These are phyloP conservation scores for Eira barbara DNA, from an alignment of 2,113 vertebrate species.

Conservation along the genomic window DNA sequence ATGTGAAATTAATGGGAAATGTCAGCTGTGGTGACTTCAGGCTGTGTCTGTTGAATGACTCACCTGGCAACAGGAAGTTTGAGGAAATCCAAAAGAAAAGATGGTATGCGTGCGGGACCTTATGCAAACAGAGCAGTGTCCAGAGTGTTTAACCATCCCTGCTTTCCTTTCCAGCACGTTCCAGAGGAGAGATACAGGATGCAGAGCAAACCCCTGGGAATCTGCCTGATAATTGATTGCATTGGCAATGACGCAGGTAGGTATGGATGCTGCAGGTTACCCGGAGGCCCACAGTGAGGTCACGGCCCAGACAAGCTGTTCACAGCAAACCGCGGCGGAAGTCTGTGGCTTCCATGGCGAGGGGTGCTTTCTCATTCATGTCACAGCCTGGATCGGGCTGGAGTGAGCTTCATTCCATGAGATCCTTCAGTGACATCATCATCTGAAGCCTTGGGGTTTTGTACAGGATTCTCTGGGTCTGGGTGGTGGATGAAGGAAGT, in stretches of 20 bases:
- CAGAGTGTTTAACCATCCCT: background rate
- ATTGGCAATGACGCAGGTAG: constrained; percentile 91
- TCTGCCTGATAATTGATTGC: constrained; percentile 95
- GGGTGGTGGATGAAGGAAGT: background rate
- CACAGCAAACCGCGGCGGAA: background rate
- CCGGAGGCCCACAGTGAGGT: background rate
- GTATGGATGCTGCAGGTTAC: constrained; percentile 35
- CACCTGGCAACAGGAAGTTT: background rate
- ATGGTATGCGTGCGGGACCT: background rate
- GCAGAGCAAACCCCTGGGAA: constrained; percentile 84
- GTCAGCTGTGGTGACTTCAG: background rate
- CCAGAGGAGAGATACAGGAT: constrained; percentile 86
- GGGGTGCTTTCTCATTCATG: background rate
- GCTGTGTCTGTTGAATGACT: background rate
- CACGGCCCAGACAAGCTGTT: background rate
- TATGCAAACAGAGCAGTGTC: background rate
- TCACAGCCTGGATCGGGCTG: background rate
- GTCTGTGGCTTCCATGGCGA: background rate
- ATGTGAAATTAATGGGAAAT: background rate
- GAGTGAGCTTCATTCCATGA: background rate
- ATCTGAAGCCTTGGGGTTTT: background rate
- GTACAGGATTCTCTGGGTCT: background rate
- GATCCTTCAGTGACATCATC: background rate
- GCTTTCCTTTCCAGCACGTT: constrained; percentile 67
- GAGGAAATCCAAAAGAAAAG: background rate